Percentiles rank a stretch among this genome's conserved stretches.
Evolutionary conservation across 2,113 vertebrate species (phyloP).

Genomic region (Eretmodus cyanostictus): DNA sequence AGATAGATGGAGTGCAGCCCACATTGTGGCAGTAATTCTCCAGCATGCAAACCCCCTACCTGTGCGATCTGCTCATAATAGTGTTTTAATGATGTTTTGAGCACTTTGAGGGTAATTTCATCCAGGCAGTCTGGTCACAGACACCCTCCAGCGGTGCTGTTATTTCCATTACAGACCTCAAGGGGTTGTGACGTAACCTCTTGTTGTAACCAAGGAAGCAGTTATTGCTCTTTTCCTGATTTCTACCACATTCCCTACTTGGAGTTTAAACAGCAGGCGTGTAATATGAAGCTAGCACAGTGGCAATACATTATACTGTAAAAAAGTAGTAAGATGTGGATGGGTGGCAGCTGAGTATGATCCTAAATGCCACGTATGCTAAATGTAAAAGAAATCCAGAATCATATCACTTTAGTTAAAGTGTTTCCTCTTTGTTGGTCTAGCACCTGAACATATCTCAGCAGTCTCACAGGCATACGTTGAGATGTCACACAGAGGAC

Average conservation of each 20-base stretch:
- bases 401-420: neutral
- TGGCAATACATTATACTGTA: neutral
- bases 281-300: neutral
- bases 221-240: neutral
- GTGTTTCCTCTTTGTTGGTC: neutral
- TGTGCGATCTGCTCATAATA: neutral
- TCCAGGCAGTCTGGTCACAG: neutral
- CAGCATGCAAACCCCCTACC: neutral
- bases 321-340: neutral
- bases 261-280: neutral
- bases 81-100: constrained; percentile 9
- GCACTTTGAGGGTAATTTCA: constrained; percentile 27
- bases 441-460: neutral
- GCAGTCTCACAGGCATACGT: neutral
- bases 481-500: neutral
- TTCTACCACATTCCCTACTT: neutral
- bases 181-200: neutral
- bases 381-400: neutral
- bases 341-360: neutral
- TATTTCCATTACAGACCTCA: constrained; percentile 10
- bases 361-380: neutral
- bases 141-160: constrained; percentile 5
- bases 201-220: constrained; percentile 17
- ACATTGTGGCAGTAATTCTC: neutral
- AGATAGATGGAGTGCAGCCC: neutral